A percentile compares a stretch with the other conserved stretches of the same genome.
Conservation (phyloP, 2,113 vertebrate genomes). For the Collichthys lucidus region DNA sequence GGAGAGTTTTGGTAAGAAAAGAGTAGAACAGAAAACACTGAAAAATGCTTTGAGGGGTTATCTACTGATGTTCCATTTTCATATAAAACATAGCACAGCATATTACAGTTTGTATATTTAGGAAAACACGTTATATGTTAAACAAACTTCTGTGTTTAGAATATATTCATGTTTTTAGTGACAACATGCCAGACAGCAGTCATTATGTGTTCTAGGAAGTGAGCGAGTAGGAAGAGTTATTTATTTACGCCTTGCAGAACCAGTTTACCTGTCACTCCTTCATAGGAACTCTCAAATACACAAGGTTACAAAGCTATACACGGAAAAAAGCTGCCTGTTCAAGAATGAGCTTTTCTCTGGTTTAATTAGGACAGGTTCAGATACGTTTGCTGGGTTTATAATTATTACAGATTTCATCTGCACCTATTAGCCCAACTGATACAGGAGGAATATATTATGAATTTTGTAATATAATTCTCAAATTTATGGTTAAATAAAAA, state of each 20-base stretch:
- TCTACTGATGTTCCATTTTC: too few relatives aligned
- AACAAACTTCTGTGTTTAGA: background rate
- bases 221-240: background rate
- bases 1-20: constrained; percentile 84
- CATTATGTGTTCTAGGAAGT: background rate
- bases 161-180: background rate
- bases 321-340: too few relatives aligned
- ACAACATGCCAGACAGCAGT: background rate
- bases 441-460: background rate
- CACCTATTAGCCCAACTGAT: background rate
- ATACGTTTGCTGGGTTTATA: too few relatives aligned
- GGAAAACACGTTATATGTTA: background rate
- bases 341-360: background rate
- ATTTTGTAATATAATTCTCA: background rate
- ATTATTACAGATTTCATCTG: background rate
- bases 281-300: background rate
- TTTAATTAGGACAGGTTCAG: background rate
- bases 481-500: background rate
- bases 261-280: background rate
- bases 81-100: background rate
- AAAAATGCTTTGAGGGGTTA: too few relatives aligned
- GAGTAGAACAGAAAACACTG: too few relatives aligned
- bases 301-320: too few relatives aligned
- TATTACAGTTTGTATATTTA: background rate
- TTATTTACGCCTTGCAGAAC: background rate